Evolutionary conservation across 2,888 invertebrate genomes (phyloP), one percentile per base, ranked within the genome.

Genomic region (Colletes collaris): DNA sequence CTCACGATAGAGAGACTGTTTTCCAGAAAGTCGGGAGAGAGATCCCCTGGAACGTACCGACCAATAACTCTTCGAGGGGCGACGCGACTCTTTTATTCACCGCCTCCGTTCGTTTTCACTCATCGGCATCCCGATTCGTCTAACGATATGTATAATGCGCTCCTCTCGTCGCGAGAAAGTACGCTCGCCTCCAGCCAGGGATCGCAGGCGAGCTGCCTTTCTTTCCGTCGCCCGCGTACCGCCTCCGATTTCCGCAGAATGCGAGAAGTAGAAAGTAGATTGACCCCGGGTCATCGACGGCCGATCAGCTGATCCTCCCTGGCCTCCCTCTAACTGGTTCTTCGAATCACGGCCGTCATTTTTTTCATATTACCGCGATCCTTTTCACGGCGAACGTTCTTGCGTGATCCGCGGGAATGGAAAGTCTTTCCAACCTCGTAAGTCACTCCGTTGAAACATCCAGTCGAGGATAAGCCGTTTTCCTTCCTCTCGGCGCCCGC

Each of bases 191-290:
- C 76, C 27, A 74, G 19, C 49, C 49, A n/a, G 67, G 59, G 76
- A 67, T 44, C 55, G 58, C 53, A 59, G 27, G 37, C 13, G 58
- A 10, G 27, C 19, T 7, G 37, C 58, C 67, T 76, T 75, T 76
- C 58, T 50, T 63, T 69, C 68, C 66, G 62, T 40, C 70, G 71
- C 63, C 58, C 49, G 40, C 11, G n/a, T 73, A 37, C 82, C 82
- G 81, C 82, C 84, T 81, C 71, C 76, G 82, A 84, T 87, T 85
- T 80, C 75, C 63, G 75, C 79, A 82, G 88, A 89, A 89, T 89
- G 89, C 87, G 87, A 87, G 88, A 89, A 88, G 88, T 91, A 91
- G 91, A 91, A 91, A 91, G 91, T 88, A 88, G 86, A 90, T 89
- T 91, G 91, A 91, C 90, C 90, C 82, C 65, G 79, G 90, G 89